Conservation (phyloP, 1,140 invertebrate genomes). For the Diorhabda sublineata region DNA sequence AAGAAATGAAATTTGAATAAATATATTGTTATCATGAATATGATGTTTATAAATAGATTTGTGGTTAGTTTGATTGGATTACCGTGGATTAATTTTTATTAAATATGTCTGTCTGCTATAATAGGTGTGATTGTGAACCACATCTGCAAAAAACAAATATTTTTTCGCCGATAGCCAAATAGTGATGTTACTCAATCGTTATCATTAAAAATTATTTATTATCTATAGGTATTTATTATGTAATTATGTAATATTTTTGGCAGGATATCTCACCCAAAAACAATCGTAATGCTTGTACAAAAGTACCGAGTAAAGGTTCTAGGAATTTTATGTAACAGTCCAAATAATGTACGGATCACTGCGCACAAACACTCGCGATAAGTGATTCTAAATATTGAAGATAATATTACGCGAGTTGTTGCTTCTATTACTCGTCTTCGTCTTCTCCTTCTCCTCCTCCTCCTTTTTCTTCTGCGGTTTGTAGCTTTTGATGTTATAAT, state of each 20-base stretch:
- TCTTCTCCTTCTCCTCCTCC: not conserved
- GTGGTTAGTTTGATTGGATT: too few species aligned
- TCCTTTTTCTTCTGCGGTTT: not conserved
- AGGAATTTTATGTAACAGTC: slow-evolving; percentile 45
- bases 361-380: slow-evolving; percentile 37
- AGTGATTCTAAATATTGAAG: slow-evolving; percentile 18
- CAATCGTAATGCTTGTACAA: slow-evolving; percentile 41
- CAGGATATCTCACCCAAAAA: slow-evolving; percentile 49
- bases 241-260: slow-evolving; percentile 44
- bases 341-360: slow-evolving; percentile 45
- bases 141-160: too few species aligned
- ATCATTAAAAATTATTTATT: slow-evolving; percentile 37
- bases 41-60: too few species aligned
- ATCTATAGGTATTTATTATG: slow-evolving; percentile 41
- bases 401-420: slow-evolving; percentile 5
- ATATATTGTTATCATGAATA: too few species aligned
- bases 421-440: slow-evolving; percentile 8
- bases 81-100: too few species aligned
- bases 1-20: too few species aligned
- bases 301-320: slow-evolving; percentile 44
- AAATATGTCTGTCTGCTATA: too few species aligned
- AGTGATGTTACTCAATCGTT: slow-evolving; percentile 28
- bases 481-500: slow-evolving; percentile 8
- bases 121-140: too few species aligned
- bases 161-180: slow-evolving; percentile 1